Percentiles rank a stretch among this genome's conserved stretches.
These are phyloP conservation scores for Seladonia tumulorum DNA, from an alignment of 2,888 invertebrate species.

Conservation along the genomic window DNA sequence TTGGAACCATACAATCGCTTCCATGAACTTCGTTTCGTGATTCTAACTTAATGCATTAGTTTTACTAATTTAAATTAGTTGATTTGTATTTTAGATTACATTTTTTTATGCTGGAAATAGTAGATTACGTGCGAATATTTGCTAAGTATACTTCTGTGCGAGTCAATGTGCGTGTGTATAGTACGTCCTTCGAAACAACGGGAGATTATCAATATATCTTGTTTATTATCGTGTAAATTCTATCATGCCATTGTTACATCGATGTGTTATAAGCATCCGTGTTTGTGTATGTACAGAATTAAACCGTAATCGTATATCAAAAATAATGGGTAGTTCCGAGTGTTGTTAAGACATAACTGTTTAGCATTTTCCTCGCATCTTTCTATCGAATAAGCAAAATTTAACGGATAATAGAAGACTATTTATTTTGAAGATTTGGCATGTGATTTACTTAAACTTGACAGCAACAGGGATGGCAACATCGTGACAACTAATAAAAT, in stretches of 20 bases:
- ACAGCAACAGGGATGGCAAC: background rate
- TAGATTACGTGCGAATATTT: background rate
- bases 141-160: background rate
- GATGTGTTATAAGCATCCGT: constrained; percentile 30
- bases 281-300: constrained; percentile 4
- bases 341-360: background rate
- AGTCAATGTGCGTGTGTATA: background rate
- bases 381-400: constrained; percentile 1
- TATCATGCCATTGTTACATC: constrained; percentile 31
- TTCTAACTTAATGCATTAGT: constrained; percentile 1
- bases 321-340: constrained; percentile 14
- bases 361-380: background rate
- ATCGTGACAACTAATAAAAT: constrained; percentile 8
- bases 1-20: constrained; percentile 25
- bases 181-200: background rate
- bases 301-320: background rate
- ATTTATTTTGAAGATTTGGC: constrained; percentile 6
- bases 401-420: background rate
- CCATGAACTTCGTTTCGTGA: constrained; percentile 13
- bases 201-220: constrained; percentile 17
- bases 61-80: background rate
- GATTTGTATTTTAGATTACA: background rate
- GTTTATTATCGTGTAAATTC: constrained; percentile 41
- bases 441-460: constrained; percentile 1
- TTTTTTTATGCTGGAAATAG: constrained; percentile 7